Percentiles rank a stretch among this genome's conserved stretches.
These are phyloP conservation scores for Rhinopomastus cyanomelas DNA, from an alignment of 2,113 vertebrate species.

Conservation along the genomic window DNA sequence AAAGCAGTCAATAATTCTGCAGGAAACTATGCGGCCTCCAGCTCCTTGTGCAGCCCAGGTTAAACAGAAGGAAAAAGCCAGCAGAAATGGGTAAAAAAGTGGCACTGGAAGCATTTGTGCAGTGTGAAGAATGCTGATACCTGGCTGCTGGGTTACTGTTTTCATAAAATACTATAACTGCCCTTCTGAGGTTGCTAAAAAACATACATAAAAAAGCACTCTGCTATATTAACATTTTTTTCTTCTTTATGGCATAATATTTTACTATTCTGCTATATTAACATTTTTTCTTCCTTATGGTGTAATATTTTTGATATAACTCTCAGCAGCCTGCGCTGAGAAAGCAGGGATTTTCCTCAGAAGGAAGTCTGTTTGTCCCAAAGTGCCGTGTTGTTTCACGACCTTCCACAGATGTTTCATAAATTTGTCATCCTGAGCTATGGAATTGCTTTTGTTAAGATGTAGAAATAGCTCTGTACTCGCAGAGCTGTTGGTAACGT, in stretches of 20 bases:
- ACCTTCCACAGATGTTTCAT: conserved; percentile 47
- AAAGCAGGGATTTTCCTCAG: neutral
- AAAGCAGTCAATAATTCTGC: no score
- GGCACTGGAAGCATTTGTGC: neutral
- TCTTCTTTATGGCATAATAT: neutral
- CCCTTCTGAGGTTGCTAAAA: neutral
- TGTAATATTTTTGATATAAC: conserved; percentile 3
- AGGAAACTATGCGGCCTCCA: neutral
- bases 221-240: neutral
- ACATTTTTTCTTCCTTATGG: neutral
- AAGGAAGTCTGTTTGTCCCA: conserved; percentile 33
- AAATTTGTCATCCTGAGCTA: conserved; percentile 36
- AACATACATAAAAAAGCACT: neutral
- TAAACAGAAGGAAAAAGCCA: neutral
- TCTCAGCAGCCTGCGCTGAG: neutral
- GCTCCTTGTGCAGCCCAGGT: neutral
- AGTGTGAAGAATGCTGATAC: neutral
- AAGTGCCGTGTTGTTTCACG: conserved; percentile 15
- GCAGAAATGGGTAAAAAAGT: neutral
- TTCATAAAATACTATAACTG: neutral
- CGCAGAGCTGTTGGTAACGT: conserved; percentile 30
- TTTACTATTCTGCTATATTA: neutral
- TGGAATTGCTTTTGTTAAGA: conserved; percentile 35
- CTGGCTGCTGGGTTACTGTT: neutral
- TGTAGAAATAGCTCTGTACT: conserved; percentile 37